A percentile compares a stretch with the other conserved stretches of the same genome.
Evolutionary conservation across 1,140 invertebrate genomes (phyloP).

Genomic region (Bombus consobrinus): DNA sequence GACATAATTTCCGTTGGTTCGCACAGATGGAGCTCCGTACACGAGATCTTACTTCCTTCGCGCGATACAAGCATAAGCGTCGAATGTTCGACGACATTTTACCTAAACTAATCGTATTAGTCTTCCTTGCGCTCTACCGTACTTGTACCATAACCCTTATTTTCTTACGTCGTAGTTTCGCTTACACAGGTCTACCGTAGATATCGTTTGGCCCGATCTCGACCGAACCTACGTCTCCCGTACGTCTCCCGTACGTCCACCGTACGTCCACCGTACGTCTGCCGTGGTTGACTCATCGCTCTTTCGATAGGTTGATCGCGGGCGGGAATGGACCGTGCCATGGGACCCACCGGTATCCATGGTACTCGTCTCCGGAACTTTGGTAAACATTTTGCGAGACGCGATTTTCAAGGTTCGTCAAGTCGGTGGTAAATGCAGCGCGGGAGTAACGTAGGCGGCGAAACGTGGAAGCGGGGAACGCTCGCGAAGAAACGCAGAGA

Average conservation of each 20-base stretch:
- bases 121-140: no score
- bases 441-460: constrained; percentile 43
- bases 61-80: no score
- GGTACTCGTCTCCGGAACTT: constrained; percentile 18
- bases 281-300: neutral
- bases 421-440: constrained; percentile 65
- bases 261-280: no score
- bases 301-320: neutral
- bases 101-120: no score
- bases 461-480: constrained; percentile 31
- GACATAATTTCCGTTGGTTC: no score
- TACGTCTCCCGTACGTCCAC: no score
- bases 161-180: neutral
- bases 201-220: neutral
- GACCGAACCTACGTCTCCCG: no score
- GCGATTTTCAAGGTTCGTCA: constrained; percentile 77
- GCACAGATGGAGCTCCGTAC: no score
- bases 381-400: constrained; percentile 71
- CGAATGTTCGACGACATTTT: no score
- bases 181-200: neutral
- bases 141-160: no score
- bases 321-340: neutral
- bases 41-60: no score
- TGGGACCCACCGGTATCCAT: neutral
- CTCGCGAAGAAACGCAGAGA: neutral